phyloP scores from a whole-genome alignment of 2,797 vertebrate species.

The Lacerta bilineata region DNA sequence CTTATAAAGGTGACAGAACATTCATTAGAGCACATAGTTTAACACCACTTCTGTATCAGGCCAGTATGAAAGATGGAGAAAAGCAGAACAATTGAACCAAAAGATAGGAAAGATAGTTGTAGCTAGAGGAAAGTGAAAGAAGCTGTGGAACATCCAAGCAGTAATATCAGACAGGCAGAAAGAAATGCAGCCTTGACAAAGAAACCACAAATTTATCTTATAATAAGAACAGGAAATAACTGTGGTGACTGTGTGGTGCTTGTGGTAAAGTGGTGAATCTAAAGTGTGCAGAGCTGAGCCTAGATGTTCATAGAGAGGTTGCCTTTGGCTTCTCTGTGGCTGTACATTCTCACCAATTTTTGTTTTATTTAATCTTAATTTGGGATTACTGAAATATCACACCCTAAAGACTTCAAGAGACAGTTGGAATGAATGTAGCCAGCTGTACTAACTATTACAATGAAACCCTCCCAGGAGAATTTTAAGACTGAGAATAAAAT shows the following conservation, averaged over 20 bases:
- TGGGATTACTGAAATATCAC: conserved; percentile 18
- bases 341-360: not conserved
- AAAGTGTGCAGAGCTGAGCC: not conserved
- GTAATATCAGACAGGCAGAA: conserved; percentile 40
- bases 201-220: conserved; percentile 34
- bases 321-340: not conserved
- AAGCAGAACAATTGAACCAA: not conserved
- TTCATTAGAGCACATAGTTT: not conserved
- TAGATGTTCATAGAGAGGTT: not conserved
- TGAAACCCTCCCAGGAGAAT: not conserved
- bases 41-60: not conserved
- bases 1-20: not conserved
- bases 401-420: not conserved
- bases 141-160: conserved; percentile 14
- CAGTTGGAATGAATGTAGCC: not conserved
- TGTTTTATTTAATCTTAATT: conserved; percentile 17
- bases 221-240: conserved; percentile 59
- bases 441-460: not conserved
- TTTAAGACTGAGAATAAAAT: fast-evolving
- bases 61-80: not conserved
- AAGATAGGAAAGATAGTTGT: not conserved
- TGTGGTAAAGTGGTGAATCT: conserved; percentile 16
- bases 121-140: not conserved
- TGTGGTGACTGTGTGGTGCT: conserved; percentile 32
- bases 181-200: not conserved